Base-by-base conservation (phyloP, 1,140 invertebrate species). In the Drosophila simulans region DNA sequence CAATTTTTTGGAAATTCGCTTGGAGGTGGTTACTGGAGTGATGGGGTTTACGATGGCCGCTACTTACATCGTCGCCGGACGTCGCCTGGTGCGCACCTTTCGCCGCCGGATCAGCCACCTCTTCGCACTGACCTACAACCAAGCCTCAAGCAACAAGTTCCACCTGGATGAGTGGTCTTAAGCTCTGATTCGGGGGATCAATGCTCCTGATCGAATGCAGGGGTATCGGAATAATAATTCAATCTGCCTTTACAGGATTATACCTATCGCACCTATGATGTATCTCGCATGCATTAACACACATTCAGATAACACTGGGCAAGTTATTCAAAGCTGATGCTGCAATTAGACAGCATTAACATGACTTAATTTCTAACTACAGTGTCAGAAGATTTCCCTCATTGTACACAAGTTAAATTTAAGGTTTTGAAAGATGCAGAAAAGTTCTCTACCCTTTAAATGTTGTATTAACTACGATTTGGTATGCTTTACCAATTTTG, bases 61-160 rank as follows among this genome's bases (percentile, higher is more conserved):
- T 89, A 90, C 84, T 89, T 89, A 89, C 84, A 78, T 90, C 84
- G 85, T 89, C 84, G 77, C 58, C 84, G 69, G 84, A 64, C 72
- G 84, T 72, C 71, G 83, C 66, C 80, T 84, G 84, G 77, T 89
- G 85, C 80, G 88, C 80, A 71, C 77, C 78, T 49, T 83, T 84
- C 65, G 71, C 69, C 49, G 84, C 64, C 63, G 77, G 69, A 80
- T 89, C 84, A 84, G 84, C 84, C 84, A 89, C 85, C 80, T 89
- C 88, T 83, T 77, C 68, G 75, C 76, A 69, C 77, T 83, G 80
- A 68, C 55, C 84, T 89, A 85, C 77, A 48, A 75, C 74, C 54
- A 57, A 77, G 72, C 49, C 82, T 86, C 80, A 86, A 88, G 82
- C 74, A 88, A 88, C 80, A 73, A 77, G 80, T 45, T 66, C 72